A percentile compares a stretch with the other conserved stretches of the same genome.
Conservation (phyloP, 2,888 invertebrate species). For the Sinhomidia bicolor region DNA sequence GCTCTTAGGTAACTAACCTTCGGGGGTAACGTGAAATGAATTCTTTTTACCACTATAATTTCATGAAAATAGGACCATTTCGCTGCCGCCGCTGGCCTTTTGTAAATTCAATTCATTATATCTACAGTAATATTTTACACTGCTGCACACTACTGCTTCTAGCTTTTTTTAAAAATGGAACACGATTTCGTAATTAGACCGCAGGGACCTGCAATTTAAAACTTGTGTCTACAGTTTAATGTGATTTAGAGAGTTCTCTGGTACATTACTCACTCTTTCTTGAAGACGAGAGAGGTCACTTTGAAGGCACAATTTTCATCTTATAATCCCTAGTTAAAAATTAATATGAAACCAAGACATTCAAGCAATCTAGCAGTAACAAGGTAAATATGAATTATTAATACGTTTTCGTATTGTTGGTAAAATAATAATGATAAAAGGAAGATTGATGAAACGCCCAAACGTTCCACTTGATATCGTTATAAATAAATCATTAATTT, state of each 20-base stretch:
- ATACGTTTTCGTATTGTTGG: too few species aligned
- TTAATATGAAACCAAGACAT: background rate
- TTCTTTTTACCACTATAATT: background rate
- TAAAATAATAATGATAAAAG: too few species aligned
- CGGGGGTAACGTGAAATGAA: background rate
- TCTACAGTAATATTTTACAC: background rate
- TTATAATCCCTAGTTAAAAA: background rate
- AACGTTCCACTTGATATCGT: background rate
- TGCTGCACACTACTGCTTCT: background rate
- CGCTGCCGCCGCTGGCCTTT: background rate
- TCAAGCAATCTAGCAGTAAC: background rate
- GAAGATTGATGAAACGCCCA: background rate
- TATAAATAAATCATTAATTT: background rate
- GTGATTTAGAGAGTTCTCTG: too few species aligned
- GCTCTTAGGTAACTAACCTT: too few species aligned
- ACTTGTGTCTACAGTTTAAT: too few species aligned
- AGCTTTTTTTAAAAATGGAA: background rate
- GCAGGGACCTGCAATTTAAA: background rate
- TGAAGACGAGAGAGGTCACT: background rate
- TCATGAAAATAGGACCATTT: background rate
- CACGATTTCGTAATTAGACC: constrained; percentile 51
- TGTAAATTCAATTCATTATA: background rate
- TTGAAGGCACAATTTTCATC: background rate
- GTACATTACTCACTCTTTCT: background rate
- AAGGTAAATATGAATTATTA: too few species aligned